Base-by-base conservation (phyloP, 2,113 vertebrate genomes). In the Apistogramma diplotaenia region DNA sequence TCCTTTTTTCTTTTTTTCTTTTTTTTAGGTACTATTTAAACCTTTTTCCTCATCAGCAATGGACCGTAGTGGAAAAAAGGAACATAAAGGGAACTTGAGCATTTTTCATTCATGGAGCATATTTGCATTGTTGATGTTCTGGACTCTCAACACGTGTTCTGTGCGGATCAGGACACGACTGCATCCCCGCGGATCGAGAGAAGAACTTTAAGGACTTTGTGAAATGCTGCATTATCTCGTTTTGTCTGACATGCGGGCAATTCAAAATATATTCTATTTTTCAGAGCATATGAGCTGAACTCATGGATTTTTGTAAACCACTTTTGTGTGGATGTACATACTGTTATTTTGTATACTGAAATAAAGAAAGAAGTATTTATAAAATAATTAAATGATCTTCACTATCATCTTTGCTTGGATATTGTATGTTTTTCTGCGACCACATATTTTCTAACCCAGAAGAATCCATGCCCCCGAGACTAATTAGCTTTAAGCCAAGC, bases 361-460 rank as follows among this genome's bases (percentile, higher is more conserved):
- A 96, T 95, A 96, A 96, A 95, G 93, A 95, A 95, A 96, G 94
- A 96, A 96, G 95, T 99, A 98, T 99, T 99, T 99, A 99, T 99
- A 94, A 97, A 96, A 94, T 96, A 96, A 95, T 95, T 94, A 94
- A 93, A 93, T 89, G 43, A 70, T 51, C 65, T 51, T 70, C 88
- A 91, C 87, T 88, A 90, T 92, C 81, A 87, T 86, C 85, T 83
- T 74, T 86, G 79, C 43, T 83, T 51, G 54, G 46, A 51, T 57
- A 15, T 21, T 53, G n/a, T 46, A 79, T 27, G n/a, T 76, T 86
- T 62, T 81, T 79, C 49, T 33, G 58, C 59, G 12, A 49, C 18
- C 5, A 18, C 51, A 21, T 54, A 9, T 54, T 51, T n/a, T 4
- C 12, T 0, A 78, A 61, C 40, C 27, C 21, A n/a, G 49, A 53